Conservation (phyloP, 2,113 vertebrate genomes). For the Corvus moneduloides region DNA sequence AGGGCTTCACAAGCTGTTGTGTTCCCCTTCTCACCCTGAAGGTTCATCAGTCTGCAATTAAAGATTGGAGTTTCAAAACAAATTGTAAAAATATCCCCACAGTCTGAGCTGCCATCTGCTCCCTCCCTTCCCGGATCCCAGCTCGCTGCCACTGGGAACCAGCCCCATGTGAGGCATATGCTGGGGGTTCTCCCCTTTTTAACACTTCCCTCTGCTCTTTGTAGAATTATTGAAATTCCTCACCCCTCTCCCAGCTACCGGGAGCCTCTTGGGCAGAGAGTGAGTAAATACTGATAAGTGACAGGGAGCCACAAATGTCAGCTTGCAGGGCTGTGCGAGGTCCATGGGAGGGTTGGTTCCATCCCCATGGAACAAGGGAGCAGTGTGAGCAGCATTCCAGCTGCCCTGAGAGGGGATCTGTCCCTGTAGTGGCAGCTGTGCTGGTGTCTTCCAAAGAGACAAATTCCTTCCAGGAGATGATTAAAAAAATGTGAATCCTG, state of each 20-base stretch:
- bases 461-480: background rate
- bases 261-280: background rate
- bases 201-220: background rate
- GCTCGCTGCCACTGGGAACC: rapidly evolving
- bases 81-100: background rate
- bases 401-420: background rate
- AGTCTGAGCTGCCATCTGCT: background rate
- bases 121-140: background rate
- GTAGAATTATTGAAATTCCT: slow-evolving; percentile 42
- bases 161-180: rapidly evolving
- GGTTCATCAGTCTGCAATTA: background rate
- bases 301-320: background rate
- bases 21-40: background rate
- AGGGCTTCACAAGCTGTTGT: background rate
- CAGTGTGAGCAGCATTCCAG: background rate
- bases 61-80: background rate
- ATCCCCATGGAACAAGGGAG: background rate
- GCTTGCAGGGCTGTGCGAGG: background rate
- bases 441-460: background rate
- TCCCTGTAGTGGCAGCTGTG: background rate
- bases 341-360: background rate
- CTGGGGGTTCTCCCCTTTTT: background rate
- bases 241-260: slow-evolving; percentile 16
- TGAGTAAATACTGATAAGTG: background rate
- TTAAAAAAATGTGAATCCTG: background rate